phyloP scores from a whole-genome alignment of 30 jellyfish, hydroid and myxozoan species.

The Aurelia sp. region DNA sequence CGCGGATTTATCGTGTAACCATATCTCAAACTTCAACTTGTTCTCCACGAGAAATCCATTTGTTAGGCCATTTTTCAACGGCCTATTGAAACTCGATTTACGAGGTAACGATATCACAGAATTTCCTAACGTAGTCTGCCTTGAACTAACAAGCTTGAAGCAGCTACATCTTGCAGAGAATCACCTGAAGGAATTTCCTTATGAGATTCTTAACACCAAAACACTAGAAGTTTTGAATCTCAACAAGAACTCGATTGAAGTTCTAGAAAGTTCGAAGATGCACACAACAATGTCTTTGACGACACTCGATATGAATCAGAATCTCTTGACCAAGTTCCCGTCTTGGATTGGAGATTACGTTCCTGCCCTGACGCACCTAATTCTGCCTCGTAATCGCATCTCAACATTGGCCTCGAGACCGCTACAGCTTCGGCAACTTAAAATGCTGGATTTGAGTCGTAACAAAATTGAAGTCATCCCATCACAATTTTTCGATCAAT shows the following conservation, averaged over 20 bases:
- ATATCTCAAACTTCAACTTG: constrained; percentile 48
- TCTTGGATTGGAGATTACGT: constrained; percentile 51
- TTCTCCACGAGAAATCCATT: constrained; percentile 12
- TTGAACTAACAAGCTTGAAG: constrained; percentile 51
- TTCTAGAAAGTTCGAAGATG: constrained; percentile 22
- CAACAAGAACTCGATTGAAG: constrained; percentile 50
- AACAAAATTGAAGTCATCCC: constrained; percentile 71
- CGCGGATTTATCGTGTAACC: constrained; percentile 87
- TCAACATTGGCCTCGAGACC: constrained; percentile 49
- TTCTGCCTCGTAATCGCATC: constrained; percentile 55
- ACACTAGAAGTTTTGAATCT: constrained; percentile 63
- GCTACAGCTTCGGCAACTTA: constrained; percentile 55
- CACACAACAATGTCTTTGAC: constrained; percentile 34
- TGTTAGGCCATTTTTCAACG: constrained; percentile 51
- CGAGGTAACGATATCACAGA: constrained; percentile 59
- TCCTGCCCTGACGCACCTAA: constrained; percentile 77
- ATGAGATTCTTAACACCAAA: constrained; percentile 59
- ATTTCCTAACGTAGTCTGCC: constrained; percentile 51
- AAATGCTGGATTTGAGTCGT: constrained; percentile 56
- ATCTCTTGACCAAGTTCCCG: constrained; percentile 73
- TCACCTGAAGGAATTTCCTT: constrained; percentile 67
- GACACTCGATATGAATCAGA: constrained; percentile 67
- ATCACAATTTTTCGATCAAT: constrained; percentile 53
- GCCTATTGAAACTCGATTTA: constrained; percentile 79
- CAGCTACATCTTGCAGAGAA: constrained; percentile 64